Conservation (phyloP, 2,888 invertebrate genomes). For the Opisthograptis luteolata region DNA sequence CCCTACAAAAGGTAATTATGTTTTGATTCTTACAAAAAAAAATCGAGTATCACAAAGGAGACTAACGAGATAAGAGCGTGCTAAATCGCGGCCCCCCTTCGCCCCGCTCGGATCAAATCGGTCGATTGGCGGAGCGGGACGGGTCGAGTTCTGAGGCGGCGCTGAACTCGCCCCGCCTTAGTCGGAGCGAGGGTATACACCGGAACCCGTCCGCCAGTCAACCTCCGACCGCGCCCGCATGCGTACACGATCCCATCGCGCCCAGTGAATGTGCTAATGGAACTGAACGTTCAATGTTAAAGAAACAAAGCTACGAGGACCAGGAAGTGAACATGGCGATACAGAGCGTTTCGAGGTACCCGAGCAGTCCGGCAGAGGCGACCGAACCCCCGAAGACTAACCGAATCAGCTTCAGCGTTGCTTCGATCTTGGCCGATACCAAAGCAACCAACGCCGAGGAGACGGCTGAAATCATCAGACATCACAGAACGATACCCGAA, state of each 20-base stretch:
- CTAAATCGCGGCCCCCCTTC: conserved; percentile 79
- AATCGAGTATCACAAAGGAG: conserved; percentile 83
- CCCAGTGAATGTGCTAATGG: conserved; percentile 77
- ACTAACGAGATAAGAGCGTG: conserved; percentile 85
- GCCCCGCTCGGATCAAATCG: conserved; percentile 79
- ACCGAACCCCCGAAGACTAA: conserved; percentile 86
- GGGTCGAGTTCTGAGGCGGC: conserved; percentile 46
- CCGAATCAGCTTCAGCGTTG: conserved; percentile 93
- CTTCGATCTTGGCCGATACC: conserved; percentile 93
- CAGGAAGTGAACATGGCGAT: conserved; percentile 88
- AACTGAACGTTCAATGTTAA: conserved; percentile 86
- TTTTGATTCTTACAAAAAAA: conserved; percentile 83
- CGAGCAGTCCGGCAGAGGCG: conserved; percentile 86
- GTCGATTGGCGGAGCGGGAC: conserved; percentile 79
- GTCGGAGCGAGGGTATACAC: conserved; percentile 54
- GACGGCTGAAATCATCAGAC: conserved; percentile 77
- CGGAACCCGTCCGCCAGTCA: conserved; percentile 68
- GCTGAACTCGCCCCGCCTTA: conserved; percentile 42
- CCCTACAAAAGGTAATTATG: conserved; percentile 85
- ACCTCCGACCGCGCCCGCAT: conserved; percentile 80
- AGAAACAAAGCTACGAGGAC: conserved; percentile 83
- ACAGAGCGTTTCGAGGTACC: conserved; percentile 87
- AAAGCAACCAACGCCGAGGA: conserved; percentile 84
- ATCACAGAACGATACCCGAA: conserved; percentile 79
- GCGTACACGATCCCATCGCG: conserved; percentile 79